These are phyloP conservation scores for Scaptomyza hsui DNA, from an alignment of 1,140 invertebrate species.

Conservation along the genomic window DNA sequence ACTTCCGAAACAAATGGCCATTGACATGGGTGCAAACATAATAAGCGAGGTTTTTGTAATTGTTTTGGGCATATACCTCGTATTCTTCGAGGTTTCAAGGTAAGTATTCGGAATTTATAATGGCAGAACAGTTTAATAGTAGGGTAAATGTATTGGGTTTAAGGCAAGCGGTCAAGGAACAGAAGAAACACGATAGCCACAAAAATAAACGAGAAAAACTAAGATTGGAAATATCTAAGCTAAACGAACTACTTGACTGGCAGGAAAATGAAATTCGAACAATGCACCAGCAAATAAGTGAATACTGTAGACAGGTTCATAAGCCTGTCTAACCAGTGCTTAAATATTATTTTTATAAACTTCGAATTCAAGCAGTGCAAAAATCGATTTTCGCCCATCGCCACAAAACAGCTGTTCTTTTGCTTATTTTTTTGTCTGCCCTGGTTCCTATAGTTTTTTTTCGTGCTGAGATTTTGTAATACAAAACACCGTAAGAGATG, in stretches of 20 bases:
- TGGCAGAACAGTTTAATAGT: too few species aligned
- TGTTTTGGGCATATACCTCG: constrained; percentile 16
- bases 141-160: too few species aligned
- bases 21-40: constrained; percentile 39
- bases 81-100: constrained; percentile 43
- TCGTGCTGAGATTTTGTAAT: constrained; percentile 62
- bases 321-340: neutral
- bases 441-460: constrained; percentile 33
- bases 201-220: constrained; percentile 2
- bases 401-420: constrained; percentile 22
- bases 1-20: constrained; percentile 31
- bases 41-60: constrained; percentile 50
- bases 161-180: constrained; percentile 38
- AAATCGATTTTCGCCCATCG: constrained; percentile 15
- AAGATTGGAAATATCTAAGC: neutral
- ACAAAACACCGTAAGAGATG: constrained; percentile 85
- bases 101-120: constrained; percentile 1
- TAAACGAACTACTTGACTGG: constrained; percentile 29
- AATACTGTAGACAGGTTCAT: neutral
- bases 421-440: constrained; percentile 20
- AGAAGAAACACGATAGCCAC: constrained; percentile 14
- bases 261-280: constrained; percentile 41
- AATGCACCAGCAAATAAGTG: constrained; percentile 1
- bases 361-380: neutral
- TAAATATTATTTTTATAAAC: too few species aligned